Percentiles rank a stretch among this genome's conserved stretches.
These are phyloP conservation scores for Scomber japonicus DNA, from an alignment of 2,113 vertebrate species.

Conservation along the genomic window DNA sequence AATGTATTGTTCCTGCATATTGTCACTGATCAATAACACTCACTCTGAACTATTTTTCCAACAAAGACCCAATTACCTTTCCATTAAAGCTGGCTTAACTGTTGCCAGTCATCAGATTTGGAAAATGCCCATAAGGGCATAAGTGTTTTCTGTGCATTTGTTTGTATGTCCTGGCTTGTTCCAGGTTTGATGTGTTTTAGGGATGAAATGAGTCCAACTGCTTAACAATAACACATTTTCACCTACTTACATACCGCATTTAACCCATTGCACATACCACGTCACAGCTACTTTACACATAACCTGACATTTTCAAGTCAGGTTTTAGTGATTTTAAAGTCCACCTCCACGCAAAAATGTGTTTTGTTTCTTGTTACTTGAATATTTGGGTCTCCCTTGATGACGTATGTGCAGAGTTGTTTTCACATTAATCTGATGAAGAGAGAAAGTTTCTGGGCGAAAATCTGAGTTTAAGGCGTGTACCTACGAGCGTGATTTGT, in stretches of 20 bases:
- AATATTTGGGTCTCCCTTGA: no score
- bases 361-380: no score
- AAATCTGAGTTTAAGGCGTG: no score
- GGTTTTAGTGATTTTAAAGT: background rate
- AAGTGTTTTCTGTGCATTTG: background rate
- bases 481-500: no score
- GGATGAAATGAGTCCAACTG: background rate
- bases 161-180: background rate
- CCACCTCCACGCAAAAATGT: no score
- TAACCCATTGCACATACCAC: background rate
- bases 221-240: background rate
- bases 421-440: no score
- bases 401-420: no score
- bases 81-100: constrained; percentile 38
- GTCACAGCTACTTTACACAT: background rate
- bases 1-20: constrained; percentile 6
- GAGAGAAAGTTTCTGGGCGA: no score
- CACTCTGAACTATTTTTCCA: constrained; percentile 14
- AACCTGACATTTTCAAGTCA: background rate
- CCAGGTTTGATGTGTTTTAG: background rate
- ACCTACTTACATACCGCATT: no score
- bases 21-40: constrained; percentile 33
- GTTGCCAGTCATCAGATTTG: constrained; percentile 36
- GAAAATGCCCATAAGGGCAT: constrained; percentile 49
- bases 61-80: constrained; percentile 24